These are phyloP conservation scores for Drosophila sechellia DNA, from an alignment of 1,140 invertebrate genomes.

Conservation along the genomic window DNA sequence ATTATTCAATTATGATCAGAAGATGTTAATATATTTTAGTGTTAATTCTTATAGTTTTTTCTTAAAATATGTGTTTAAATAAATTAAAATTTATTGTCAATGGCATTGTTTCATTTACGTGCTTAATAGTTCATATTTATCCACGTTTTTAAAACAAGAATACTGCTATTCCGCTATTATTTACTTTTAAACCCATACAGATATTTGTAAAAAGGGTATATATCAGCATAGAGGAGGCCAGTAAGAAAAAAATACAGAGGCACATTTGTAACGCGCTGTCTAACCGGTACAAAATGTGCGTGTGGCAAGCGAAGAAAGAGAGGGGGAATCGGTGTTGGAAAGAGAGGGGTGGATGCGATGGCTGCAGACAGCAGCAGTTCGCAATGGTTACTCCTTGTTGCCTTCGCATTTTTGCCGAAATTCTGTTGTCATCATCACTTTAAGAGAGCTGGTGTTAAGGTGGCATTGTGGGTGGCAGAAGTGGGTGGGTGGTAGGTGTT, in stretches of 20 bases:
- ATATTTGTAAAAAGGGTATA: conserved; percentile 21
- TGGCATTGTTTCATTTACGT: no score
- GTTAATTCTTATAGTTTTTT: no score
- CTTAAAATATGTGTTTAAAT: no score
- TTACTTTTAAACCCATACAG: neutral
- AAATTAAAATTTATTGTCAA: no score
- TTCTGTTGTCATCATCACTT: conserved; percentile 84
- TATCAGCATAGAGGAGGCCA: conserved; percentile 6
- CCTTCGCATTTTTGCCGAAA: conserved; percentile 55
- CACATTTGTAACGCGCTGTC: conserved; percentile 78
- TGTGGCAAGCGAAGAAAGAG: conserved; percentile 56
- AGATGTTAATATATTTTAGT: no score
- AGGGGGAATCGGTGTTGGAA: conserved; percentile 15
- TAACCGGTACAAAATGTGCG: conserved; percentile 76
- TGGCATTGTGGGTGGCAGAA: conserved; percentile 3
- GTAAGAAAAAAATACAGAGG: conserved; percentile 34
- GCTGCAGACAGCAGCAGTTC: conserved; percentile 38
- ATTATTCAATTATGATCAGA: no score
- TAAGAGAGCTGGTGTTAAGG: conserved; percentile 27
- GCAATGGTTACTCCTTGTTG: conserved; percentile 19
- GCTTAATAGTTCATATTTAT: no score
- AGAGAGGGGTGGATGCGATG: conserved; percentile 7
- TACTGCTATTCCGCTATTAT: no score
- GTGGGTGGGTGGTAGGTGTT: conserved; percentile 11
- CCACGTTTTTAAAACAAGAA: no score